Percentiles rank a stretch among this genome's conserved stretches.
Conservation (phyloP, 2,797 vertebrate genomes). For the Yasuhikotakia modesta region DNA sequence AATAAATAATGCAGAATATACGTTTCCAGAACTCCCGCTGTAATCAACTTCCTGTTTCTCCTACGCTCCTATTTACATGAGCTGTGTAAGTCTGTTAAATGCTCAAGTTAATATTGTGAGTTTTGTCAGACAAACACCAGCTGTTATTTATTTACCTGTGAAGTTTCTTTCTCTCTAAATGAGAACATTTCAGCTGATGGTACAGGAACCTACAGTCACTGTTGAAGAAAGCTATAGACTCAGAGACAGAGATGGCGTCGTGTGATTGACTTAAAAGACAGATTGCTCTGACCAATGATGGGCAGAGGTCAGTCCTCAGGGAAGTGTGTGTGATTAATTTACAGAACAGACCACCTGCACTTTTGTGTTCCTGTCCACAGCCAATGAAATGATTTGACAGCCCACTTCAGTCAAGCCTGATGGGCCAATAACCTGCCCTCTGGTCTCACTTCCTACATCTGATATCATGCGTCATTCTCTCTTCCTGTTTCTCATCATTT, state of each 20-base stretch:
- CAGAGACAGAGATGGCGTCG: neutral
- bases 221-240: neutral
- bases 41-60: no score
- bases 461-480: neutral
- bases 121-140: neutral
- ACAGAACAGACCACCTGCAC: conserved; percentile 41
- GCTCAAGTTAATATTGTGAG: neutral
- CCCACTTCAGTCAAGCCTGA: conserved; percentile 43
- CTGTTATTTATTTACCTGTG: neutral
- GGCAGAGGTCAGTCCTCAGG: conserved; percentile 19
- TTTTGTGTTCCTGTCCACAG: conserved; percentile 43
- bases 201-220: conserved; percentile 22
- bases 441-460: no score
- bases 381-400: conserved; percentile 26
- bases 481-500: neutral
- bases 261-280: no score
- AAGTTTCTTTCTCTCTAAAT: neutral
- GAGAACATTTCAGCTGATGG: conserved; percentile 1
- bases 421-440: conserved; percentile 6
- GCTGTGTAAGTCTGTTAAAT: no score
- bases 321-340: conserved; percentile 31
- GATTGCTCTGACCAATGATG: neutral
- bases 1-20: neutral
- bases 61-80: no score
- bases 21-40: no score